phyloP scores from a whole-genome alignment of 2,888 invertebrate genomes.

The Cryptocephalus moraei region DNA sequence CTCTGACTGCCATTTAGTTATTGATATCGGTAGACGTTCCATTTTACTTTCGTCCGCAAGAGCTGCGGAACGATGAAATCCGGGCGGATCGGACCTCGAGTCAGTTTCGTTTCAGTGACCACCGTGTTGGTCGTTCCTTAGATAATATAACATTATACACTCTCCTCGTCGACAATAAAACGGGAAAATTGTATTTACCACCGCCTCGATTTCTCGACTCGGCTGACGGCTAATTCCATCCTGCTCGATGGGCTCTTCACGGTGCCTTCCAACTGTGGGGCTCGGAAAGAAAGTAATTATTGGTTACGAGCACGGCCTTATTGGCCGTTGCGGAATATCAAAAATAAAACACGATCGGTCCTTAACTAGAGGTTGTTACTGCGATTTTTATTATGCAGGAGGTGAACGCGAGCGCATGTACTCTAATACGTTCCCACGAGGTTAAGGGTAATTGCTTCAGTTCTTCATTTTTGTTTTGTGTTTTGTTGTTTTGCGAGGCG shows the following conservation, averaged over 20 bases:
- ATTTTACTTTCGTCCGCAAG: constrained; percentile 9
- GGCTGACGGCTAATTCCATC: constrained; percentile 18
- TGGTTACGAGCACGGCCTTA: constrained; percentile 11
- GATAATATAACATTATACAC: no score
- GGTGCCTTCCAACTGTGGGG: constrained; percentile 7
- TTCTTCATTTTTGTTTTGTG: no score
- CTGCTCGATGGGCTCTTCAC: constrained; percentile 12
- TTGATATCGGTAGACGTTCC: constrained; percentile 10
- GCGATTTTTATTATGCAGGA: constrained; percentile 4
- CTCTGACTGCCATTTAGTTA: constrained; percentile 7
- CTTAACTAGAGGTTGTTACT: constrained; percentile 13
- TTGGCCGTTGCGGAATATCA: constrained; percentile 15
- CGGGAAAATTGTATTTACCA: no score
- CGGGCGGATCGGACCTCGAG: no score
- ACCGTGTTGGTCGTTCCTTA: no score
- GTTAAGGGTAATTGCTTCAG: background rate
- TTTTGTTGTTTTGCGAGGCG: no score
- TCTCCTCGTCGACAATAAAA: no score
- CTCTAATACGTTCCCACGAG: constrained; percentile 2
- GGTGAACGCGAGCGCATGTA: no score
- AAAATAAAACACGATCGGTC: constrained; percentile 12
- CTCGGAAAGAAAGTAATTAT: constrained; percentile 13
- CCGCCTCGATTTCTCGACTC: constrained; percentile 12
- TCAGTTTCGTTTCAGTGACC: no score
- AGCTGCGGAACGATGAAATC: no score